phyloP scores from a whole-genome alignment of 2,113 vertebrate genomes.

The Gambusia holbrooki region DNA sequence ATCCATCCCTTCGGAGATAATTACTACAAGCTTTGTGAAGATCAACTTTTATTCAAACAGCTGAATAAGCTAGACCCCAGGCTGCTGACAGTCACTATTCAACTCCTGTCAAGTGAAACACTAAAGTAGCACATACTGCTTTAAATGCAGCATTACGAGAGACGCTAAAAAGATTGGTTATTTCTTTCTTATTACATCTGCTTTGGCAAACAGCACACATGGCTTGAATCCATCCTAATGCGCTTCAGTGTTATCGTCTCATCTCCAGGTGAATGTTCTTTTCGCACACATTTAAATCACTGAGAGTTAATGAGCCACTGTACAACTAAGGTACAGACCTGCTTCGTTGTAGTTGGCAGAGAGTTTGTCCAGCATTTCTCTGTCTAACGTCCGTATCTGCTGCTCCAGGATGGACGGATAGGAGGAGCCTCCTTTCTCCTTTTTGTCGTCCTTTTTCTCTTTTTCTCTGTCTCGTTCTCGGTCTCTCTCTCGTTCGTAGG shows the following conservation, averaged over 20 bases:
- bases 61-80: conserved; percentile 70
- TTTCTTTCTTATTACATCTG: conserved; percentile 4
- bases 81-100: conserved; percentile 66
- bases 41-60: conserved; percentile 79
- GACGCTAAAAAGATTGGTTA: conserved; percentile 22
- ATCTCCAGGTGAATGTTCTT: not conserved
- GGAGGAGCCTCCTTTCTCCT: conserved; percentile 87
- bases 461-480: conserved; percentile 85
- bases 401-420: conserved; percentile 94
- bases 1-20: conserved; percentile 62
- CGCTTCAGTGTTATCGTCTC: conserved; percentile 7
- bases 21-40: conserved; percentile 74
- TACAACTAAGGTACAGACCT: conserved; percentile 76
- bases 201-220: not conserved
- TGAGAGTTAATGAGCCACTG: not conserved
- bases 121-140: conserved; percentile 44
- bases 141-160: conserved; percentile 30
- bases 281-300: not conserved
- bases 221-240: conserved; percentile 5
- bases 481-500: conserved; percentile 93
- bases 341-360: conserved; percentile 94
- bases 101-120: conserved; percentile 52
- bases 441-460: conserved; percentile 82
- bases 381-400: conserved; percentile 91
- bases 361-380: conserved; percentile 93